Conservation (phyloP, 2,888 invertebrate genomes). For the Drosophila fungiperda region DNA sequence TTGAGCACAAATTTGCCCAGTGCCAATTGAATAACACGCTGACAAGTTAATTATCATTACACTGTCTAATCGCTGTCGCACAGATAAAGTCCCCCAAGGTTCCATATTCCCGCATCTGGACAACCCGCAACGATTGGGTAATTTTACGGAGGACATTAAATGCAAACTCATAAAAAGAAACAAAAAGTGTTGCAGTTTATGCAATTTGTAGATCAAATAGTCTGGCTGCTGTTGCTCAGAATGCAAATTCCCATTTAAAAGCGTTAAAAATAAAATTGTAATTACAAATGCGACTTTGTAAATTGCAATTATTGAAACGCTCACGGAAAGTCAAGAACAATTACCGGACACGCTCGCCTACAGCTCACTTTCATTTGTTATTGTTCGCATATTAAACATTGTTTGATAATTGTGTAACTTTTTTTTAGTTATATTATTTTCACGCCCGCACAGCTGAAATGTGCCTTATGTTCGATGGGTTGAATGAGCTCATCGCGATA, state of each 20-base stretch:
- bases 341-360: slow-evolving; percentile 1
- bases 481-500: slow-evolving; percentile 45
- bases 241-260: slow-evolving; percentile 31
- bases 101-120: too few relatives aligned
- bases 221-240: background rate
- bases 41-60: slow-evolving; percentile 64
- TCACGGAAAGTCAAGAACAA: slow-evolving; percentile 4
- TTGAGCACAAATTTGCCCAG: slow-evolving; percentile 32
- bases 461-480: slow-evolving; percentile 17
- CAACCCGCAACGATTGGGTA: slow-evolving; percentile 24
- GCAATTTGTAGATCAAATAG: slow-evolving; percentile 25
- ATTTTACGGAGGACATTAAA: slow-evolving; percentile 54
- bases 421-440: slow-evolving; percentile 9
- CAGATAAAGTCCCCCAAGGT: background rate
- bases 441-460: slow-evolving; percentile 28
- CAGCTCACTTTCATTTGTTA: slow-evolving; percentile 14
- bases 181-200: slow-evolving; percentile 13
- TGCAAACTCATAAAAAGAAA: slow-evolving; percentile 29
- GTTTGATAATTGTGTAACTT: background rate
- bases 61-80: slow-evolving; percentile 43
- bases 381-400: slow-evolving; percentile 18
- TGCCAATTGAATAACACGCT: slow-evolving; percentile 43
- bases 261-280: slow-evolving; percentile 16
- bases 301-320: slow-evolving; percentile 15
- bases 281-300: slow-evolving; percentile 30